phyloP scores from a whole-genome alignment of 53 echinoderm and acorn worm species.

The Luidia sarsii region DNA sequence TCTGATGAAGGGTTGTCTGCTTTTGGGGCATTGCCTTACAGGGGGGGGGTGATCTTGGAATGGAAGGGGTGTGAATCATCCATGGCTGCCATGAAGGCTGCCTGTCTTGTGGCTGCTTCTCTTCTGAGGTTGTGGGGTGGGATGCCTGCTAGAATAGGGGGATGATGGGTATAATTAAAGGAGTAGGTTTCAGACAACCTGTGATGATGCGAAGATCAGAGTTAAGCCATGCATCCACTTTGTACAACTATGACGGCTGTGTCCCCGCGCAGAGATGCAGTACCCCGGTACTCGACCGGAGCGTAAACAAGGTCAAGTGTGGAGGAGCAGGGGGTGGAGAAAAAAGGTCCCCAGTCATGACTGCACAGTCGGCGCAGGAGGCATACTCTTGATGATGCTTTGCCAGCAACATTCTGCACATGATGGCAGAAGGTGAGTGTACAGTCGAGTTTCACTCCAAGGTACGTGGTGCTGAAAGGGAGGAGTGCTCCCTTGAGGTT shows the following conservation, averaged over 20 bases:
- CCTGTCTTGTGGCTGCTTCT: conserved; percentile 9
- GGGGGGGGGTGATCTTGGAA: neutral
- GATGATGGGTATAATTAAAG: neutral
- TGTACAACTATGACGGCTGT: neutral
- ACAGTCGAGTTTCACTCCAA: conserved; percentile 16
- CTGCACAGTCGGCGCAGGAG: neutral
- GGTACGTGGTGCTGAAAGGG: no score
- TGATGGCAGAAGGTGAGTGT: conserved; percentile 28
- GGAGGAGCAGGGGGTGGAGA: conserved; percentile 5
- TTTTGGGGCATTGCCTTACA: neutral
- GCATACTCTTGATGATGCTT: conserved; percentile 10
- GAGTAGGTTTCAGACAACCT: conserved; percentile 5
- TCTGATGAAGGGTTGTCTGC: conserved; percentile 8
- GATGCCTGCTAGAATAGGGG: neutral
- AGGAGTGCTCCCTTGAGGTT: no score
- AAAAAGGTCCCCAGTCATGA: conserved; percentile 3
- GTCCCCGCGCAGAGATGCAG: conserved; percentile 21
- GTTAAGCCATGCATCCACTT: neutral
- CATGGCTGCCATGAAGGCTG: neutral
- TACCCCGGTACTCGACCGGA: neutral
- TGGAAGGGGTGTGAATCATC: neutral
- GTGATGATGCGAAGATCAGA: conserved; percentile 3
- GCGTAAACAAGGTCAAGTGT: conserved; percentile 5
- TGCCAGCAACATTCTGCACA: conserved; percentile 14
- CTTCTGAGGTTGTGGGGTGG: conserved; percentile 8